phyloP scores from a whole-genome alignment of 2,888 invertebrate genomes.

The Geotrupes spiniger region DNA sequence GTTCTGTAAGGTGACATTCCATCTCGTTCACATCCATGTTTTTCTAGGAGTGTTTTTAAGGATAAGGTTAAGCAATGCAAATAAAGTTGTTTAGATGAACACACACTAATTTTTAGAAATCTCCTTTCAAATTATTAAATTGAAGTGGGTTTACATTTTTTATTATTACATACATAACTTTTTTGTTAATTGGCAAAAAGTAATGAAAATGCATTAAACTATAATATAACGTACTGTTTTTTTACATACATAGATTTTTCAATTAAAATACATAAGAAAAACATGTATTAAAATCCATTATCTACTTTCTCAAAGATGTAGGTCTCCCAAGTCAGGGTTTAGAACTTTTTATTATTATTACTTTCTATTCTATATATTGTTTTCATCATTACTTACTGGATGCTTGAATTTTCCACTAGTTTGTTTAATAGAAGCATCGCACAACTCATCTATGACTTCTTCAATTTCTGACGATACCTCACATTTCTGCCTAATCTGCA shows the following conservation, averaged over 20 bases:
- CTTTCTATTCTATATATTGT: neutral
- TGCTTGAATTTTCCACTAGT: slow-evolving; percentile 49
- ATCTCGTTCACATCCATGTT: slow-evolving; percentile 63
- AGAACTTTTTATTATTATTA: no score
- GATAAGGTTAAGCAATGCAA: neutral
- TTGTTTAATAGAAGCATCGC: slow-evolving; percentile 24
- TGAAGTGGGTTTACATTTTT: no score
- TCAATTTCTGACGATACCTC: slow-evolving; percentile 18
- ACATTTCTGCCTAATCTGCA: slow-evolving; percentile 3
- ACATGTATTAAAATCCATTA: no score
- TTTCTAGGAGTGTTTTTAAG: slow-evolving; percentile 44
- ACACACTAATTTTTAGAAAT: slow-evolving; percentile 8
- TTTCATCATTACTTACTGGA: slow-evolving; percentile 44
- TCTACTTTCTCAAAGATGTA: no score
- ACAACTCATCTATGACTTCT: slow-evolving; percentile 22
- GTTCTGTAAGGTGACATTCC: slow-evolving; percentile 61
- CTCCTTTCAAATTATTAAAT: no score
- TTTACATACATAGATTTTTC: no score
- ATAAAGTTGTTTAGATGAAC: neutral
- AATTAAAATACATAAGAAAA: no score
- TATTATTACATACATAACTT: no score
- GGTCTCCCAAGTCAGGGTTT: no score
- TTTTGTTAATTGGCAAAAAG: no score
- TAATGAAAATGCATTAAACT: no score
- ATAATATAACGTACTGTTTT: no score